Conservation (phyloP, 2,888 invertebrate species). For the Maniola hyperantus region DNA sequence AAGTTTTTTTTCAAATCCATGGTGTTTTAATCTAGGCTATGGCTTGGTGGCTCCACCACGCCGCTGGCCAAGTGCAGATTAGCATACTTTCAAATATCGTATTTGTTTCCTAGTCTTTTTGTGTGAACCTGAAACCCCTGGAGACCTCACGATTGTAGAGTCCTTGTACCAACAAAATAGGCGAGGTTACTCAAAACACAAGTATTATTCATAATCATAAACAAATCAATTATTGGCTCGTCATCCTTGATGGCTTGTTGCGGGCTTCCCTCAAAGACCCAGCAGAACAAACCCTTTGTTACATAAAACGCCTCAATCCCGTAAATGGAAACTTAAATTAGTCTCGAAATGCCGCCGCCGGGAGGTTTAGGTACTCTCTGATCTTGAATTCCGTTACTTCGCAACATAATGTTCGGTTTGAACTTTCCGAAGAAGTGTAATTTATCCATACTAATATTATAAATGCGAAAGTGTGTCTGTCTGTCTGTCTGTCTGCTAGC, state of each 20-base stretch:
- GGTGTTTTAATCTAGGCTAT: no score
- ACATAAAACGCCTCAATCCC: constrained; percentile 54
- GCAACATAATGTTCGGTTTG: constrained; percentile 40
- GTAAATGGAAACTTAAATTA: constrained; percentile 71
- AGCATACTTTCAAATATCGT: no score
- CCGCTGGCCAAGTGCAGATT: no score
- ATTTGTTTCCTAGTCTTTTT: neutral
- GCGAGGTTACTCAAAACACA: neutral
- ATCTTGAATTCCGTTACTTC: constrained; percentile 46
- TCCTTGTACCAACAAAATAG: neutral
- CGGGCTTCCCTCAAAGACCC: constrained; percentile 51
- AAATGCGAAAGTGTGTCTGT: no score
- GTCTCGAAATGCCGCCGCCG: constrained; percentile 49
- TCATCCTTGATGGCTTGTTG: constrained; percentile 44
- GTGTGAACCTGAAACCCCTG: no score
- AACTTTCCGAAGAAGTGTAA: constrained; percentile 33
- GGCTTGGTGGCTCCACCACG: no score
- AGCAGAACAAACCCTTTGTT: constrained; percentile 66
- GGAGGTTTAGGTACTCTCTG: constrained; percentile 49
- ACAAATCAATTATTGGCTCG: constrained; percentile 29
- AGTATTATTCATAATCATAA: constrained; percentile 20
- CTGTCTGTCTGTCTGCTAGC: no score
- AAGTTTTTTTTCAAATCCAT: no score
- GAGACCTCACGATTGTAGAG: neutral
- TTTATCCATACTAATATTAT: constrained; percentile 10